Base-by-base conservation (phyloP, 2,113 vertebrate genomes). In the Cololabis saira region DNA sequence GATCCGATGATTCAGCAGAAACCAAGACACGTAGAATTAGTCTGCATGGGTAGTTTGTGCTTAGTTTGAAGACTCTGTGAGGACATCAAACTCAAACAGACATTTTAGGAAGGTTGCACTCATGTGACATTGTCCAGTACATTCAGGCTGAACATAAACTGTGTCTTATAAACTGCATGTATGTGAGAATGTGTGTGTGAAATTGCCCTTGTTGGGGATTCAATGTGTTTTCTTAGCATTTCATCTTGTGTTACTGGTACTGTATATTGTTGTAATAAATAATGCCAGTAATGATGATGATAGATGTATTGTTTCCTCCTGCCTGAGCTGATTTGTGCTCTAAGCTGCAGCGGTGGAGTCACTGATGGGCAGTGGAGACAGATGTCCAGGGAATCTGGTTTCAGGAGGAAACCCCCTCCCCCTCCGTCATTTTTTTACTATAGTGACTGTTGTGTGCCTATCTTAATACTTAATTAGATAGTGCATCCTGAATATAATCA, bases 1-100 rank as follows among this genome's bases (percentile, higher is more conserved):
- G 63, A 59, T 19, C 30, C 21, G 56, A 61, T 86, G 87, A 86
- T 62, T 84, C 80, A 84, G 81, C 84, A 81, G 41, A 80, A 85
- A 70, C 13, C 11, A 44, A 0, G n/a, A 53, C 30, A 37, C 12
- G 22, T 15, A 13, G 54, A 59, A 13, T 55, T 12, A 2, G 41
- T 41, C 49, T 62, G 21, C 53, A 41, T 57, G 45, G 3, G 3
- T 57, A 10, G 37, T 59, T 52, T 56, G 11, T 19, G 49, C 33
- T 49, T 12, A 1, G 17, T 74, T 61, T 62, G 22, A 14, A 65
- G 69, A 55, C 60, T 51, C 24, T 67, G 41, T 67, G 66, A 74
- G 18, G 52, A 58, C 43, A 78, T 80, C 44, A 58, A 54, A 61
- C 40, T 67, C 48, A 64, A 42, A 27, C 1, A 18, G 50, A 77